Conservation (phyloP, 1,140 invertebrate genomes). For the Brachionus plicatilis region DNA sequence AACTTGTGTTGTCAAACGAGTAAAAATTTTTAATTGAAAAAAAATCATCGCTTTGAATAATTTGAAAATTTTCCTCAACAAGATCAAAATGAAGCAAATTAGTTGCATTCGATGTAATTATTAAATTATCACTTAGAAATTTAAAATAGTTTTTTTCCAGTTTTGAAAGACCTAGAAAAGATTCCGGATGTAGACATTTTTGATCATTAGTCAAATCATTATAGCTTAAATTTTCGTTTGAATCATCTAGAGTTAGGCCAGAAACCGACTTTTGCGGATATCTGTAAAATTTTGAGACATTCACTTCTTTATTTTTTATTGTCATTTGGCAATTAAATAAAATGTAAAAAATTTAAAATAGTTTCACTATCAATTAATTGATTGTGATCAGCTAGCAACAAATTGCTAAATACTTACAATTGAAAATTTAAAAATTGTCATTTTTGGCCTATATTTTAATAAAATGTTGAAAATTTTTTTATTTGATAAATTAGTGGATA, state of each 20-base stretch:
- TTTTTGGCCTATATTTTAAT: background rate
- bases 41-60: background rate
- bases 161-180: background rate
- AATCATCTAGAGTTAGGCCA: background rate
- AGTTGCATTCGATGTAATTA: background rate
- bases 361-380: background rate
- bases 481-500: background rate
- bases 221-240: background rate
- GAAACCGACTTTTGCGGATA: background rate
- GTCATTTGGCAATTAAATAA: background rate
- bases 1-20: background rate
- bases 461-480: background rate
- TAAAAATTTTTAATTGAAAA: background rate
- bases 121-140: conserved; percentile 16
- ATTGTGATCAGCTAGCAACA: background rate
- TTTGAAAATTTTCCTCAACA: background rate
- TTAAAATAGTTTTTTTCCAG: background rate
- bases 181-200: background rate
- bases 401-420: background rate
- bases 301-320: background rate
- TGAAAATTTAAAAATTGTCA: background rate
- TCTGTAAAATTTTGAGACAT: background rate
- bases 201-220: background rate
- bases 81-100: conserved; percentile 9
- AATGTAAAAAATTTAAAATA: background rate